Evolutionary conservation across 2,888 invertebrate species (phyloP).

Genomic region (Alentia gelatinosa): DNA sequence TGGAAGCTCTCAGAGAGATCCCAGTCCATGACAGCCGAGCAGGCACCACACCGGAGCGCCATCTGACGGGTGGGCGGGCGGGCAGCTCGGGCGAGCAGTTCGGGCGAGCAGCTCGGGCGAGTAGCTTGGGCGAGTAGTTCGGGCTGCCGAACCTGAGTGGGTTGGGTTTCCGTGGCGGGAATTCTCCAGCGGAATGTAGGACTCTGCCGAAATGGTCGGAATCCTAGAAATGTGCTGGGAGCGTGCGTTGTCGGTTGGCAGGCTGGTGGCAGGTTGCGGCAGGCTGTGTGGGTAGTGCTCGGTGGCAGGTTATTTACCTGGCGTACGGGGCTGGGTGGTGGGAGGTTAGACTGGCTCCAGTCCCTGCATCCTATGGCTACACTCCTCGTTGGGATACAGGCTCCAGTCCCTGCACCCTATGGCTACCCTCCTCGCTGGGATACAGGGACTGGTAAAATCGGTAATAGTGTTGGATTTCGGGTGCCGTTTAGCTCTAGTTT

Average conservation of each 20-base stretch:
- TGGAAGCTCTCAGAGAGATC: background rate
- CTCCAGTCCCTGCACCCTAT: no score
- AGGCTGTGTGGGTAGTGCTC: background rate
- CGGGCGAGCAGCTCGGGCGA: background rate
- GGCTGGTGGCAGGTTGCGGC: background rate
- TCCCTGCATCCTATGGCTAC: no score
- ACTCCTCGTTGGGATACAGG: no score
- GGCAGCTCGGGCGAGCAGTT: background rate
- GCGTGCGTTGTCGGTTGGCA: background rate
- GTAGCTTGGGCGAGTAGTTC: background rate
- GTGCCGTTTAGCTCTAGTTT: no score
- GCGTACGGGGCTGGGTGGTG: background rate
- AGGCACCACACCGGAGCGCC: background rate
- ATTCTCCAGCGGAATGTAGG: background rate
- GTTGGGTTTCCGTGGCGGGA: background rate
- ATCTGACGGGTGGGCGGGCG: background rate
- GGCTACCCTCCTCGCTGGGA: no score
- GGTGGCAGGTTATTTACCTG: background rate
- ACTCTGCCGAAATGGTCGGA: background rate
- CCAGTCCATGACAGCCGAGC: background rate
- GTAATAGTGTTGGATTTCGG: no score
- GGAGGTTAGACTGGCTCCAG: no score
- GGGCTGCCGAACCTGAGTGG: background rate
- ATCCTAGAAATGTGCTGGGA: background rate
- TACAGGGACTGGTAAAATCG: no score